Evolutionary conservation across 2,797 vertebrate genomes (phyloP).

Genomic region (Benthosema pterotum): DNA sequence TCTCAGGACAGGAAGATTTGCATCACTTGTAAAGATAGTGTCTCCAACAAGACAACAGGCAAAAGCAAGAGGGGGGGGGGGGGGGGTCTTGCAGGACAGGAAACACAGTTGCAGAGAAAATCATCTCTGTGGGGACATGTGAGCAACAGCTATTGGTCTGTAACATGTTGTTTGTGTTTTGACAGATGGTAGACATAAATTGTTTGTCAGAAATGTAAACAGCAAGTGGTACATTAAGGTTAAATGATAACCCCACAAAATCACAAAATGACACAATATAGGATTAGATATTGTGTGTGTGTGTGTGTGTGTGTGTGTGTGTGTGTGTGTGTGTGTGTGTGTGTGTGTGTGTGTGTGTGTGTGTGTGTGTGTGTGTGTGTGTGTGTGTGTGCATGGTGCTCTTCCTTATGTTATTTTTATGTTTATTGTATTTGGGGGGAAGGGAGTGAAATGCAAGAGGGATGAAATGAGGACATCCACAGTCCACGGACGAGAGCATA

Average conservation of each 20-base stretch:
- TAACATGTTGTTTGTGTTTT: constrained; percentile 14
- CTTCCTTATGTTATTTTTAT: constrained; percentile 32
- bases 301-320: too few species aligned
- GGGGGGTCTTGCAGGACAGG: constrained; percentile 19
- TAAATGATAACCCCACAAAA: too few species aligned
- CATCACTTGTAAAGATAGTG: constrained; percentile 29
- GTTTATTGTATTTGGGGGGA: constrained; percentile 41
- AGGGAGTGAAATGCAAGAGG: constrained; percentile 46
- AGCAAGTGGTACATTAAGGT: too few species aligned
- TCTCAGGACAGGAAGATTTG: constrained; percentile 48
- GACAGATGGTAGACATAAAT: too few species aligned
- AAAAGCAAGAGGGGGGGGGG: background rate
- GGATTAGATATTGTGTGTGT: too few species aligned
- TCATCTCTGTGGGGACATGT: background rate
- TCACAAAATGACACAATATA: too few species aligned
- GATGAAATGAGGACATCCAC: constrained; percentile 54
- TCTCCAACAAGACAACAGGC: too few species aligned
- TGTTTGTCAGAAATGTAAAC: too few species aligned
- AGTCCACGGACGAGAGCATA: constrained; percentile 45
- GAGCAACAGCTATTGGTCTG: constrained; percentile 5
- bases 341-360: too few species aligned
- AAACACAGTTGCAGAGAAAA: background rate
- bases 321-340: too few species aligned
- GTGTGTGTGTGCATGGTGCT: too few species aligned
- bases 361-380: too few species aligned